Evolutionary conservation across 1,140 invertebrate genomes (phyloP).

Genomic region (Aphelenchoides besseyi): DNA sequence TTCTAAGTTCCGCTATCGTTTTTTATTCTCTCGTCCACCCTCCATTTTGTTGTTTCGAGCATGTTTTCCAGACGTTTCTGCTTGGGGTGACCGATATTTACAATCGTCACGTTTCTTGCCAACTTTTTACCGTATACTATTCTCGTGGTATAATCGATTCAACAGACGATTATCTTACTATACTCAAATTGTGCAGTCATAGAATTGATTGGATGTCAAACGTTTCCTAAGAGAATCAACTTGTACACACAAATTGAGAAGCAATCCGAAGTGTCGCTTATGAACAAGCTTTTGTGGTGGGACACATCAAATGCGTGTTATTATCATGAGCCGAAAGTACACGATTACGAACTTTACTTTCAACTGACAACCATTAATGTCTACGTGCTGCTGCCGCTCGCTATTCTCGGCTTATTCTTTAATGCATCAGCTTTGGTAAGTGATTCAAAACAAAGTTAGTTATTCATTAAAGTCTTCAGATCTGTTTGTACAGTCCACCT

Average conservation of each 20-base stretch:
- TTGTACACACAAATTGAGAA: too few species aligned
- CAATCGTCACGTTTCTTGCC: too few species aligned
- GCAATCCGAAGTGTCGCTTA: not conserved
- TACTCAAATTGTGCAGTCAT: too few species aligned
- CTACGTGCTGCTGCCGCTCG: conserved; percentile 52
- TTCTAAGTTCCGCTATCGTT: not conserved
- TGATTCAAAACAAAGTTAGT: not conserved
- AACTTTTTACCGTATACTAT: too few species aligned
- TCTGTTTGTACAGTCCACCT: conserved; percentile 59
- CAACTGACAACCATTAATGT: conserved; percentile 52
- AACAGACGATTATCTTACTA: too few species aligned
- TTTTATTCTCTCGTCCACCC: too few species aligned
- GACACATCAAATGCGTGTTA: conserved; percentile 19
- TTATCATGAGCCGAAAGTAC: conserved; percentile 61
- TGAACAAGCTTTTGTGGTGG: conserved; percentile 2
- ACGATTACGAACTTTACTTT: conserved; percentile 59
- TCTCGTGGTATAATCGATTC: too few species aligned
- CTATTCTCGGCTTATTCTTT: conserved; percentile 55
- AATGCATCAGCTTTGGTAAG: conserved; percentile 56
- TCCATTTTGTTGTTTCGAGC: too few species aligned
- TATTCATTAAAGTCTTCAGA: conserved; percentile 35
- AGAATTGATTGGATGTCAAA: too few species aligned
- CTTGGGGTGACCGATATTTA: too few species aligned
- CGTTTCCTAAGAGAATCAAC: too few species aligned
- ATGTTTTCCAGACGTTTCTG: too few species aligned